Percentiles rank a stretch among this genome's conserved stretches.
phyloP scores from a whole-genome alignment of 1,140 invertebrate genomes.

The Branchinecta lynchi region DNA sequence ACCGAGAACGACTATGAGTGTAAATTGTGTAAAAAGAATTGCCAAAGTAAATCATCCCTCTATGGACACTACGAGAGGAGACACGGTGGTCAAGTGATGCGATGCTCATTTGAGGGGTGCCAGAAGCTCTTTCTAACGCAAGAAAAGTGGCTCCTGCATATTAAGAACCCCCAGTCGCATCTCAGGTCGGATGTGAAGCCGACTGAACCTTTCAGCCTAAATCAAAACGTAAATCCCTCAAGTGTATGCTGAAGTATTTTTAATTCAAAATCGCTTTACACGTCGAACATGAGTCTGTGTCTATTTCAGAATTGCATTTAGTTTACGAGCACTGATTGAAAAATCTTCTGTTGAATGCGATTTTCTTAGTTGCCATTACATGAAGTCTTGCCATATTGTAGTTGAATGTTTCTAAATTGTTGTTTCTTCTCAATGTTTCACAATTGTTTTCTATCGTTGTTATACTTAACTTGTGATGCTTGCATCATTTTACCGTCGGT shows the following conservation, averaged over 20 bases:
- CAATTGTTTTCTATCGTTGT: no score
- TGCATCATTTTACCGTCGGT: no score
- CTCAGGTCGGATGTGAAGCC: not conserved
- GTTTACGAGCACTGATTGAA: no score
- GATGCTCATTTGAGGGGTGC: not conserved
- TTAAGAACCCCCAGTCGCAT: conserved; percentile 2
- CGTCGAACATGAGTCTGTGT: no score
- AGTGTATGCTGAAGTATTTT: not conserved
- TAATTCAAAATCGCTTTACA: no score
- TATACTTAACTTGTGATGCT: no score
- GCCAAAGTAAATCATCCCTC: not conserved
- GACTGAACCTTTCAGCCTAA: not conserved
- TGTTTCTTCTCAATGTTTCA: no score
- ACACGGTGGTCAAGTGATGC: not conserved
- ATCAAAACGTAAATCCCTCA: conserved; percentile 3
- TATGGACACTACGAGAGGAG: not conserved
- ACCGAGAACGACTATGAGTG: not conserved
- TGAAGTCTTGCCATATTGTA: no score
- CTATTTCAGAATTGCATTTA: no score
- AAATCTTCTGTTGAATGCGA: no score
- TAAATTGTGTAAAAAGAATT: conserved; percentile 4
- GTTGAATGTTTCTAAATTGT: no score
- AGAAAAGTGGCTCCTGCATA: not conserved
- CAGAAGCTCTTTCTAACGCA: not conserved
- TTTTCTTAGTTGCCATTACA: no score